Evolutionary conservation across 1,140 invertebrate genomes (phyloP), one percentile per base, ranked within the genome.

Genomic region (Euborellia annulipes): DNA sequence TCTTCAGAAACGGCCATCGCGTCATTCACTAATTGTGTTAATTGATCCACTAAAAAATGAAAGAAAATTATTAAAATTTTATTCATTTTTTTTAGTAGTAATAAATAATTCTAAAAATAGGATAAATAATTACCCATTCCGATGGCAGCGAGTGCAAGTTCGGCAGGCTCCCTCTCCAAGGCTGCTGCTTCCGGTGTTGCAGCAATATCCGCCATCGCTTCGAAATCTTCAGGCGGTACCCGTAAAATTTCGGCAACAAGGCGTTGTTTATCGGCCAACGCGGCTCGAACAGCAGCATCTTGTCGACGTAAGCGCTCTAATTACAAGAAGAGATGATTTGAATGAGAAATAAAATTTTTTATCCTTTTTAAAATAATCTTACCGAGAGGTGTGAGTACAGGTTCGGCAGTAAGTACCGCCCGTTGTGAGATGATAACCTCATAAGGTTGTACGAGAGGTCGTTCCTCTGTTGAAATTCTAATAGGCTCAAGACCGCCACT

Each of bases 321-420:
- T 60, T 62, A 48, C 55, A 48, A 52, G 51, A 50, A 52, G 41
- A 46, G n/a, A n/a, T n/a, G n/a, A n/a, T n/a, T n/a, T n/a, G n/a
- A n/a, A n/a, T n/a, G n/a, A n/a, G n/a, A 45, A 47, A 42, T 47
- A 41, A 36, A 36, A 45, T 43, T 16, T 36, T 47, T 46, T 43
- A 44, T 20, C 14, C 18, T 30, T 21, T 43, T 43, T 30, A 23
- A 51, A 18, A 18, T 23, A 11, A 34, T 20, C 14, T 52, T 73
- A 85, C 81, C 81, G 65, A 82, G 68, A 50, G 80, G 82, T 43
- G 85, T 85, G 49, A 85, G 67, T 53, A 84, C 79, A 49, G 81
- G 78, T 62, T 85, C 75, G 3, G 85, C 83, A 40, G 76, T 75
- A 52, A 78, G 76, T 32, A 85, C 76, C 18, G 81, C 74, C 51